A percentile compares a stretch with the other conserved stretches of the same genome.
phyloP scores from a whole-genome alignment of 2,888 invertebrate species.

The Rhingia campestris region DNA sequence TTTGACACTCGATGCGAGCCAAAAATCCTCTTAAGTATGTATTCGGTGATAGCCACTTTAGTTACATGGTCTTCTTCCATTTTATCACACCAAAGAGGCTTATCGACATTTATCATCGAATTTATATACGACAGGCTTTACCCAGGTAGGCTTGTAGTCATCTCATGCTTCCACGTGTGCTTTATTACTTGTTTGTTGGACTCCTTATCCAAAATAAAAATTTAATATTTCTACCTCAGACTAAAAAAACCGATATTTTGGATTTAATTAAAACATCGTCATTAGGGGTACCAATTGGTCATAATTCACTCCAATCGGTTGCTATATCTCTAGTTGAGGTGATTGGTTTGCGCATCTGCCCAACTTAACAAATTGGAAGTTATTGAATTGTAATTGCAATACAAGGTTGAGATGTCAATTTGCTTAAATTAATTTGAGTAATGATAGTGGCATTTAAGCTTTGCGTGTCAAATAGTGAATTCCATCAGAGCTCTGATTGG shows the following conservation, averaged over 20 bases:
- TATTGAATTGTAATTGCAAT: slow-evolving; percentile 34
- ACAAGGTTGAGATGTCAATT: slow-evolving; percentile 20
- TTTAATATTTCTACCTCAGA: slow-evolving; percentile 5
- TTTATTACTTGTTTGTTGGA: background rate
- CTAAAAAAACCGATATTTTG: slow-evolving; percentile 50
- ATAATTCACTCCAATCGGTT: slow-evolving; percentile 42
- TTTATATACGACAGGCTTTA: slow-evolving; percentile 18
- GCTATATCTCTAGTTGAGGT: background rate
- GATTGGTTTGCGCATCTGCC: background rate
- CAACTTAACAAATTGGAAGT: slow-evolving; percentile 24
- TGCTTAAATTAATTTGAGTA: slow-evolving; percentile 11
- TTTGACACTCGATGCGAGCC: slow-evolving; percentile 1
- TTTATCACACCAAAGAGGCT: slow-evolving; percentile 53
- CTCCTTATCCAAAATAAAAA: background rate
- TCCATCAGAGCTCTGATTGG: slow-evolving; percentile 2
- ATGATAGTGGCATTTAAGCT: slow-evolving; percentile 15
- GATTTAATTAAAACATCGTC: slow-evolving; percentile 42
- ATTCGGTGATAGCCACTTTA: slow-evolving; percentile 21
- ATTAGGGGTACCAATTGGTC: slow-evolving; percentile 34
- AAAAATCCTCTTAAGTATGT: slow-evolving; percentile 37
- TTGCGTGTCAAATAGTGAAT: background rate
- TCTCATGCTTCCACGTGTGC: background rate
- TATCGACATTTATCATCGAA: slow-evolving; percentile 52
- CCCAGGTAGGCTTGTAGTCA: background rate
- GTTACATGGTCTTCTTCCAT: slow-evolving; percentile 50